Conservation (phyloP, 1,140 invertebrate species). For the Hermetia illucens region DNA sequence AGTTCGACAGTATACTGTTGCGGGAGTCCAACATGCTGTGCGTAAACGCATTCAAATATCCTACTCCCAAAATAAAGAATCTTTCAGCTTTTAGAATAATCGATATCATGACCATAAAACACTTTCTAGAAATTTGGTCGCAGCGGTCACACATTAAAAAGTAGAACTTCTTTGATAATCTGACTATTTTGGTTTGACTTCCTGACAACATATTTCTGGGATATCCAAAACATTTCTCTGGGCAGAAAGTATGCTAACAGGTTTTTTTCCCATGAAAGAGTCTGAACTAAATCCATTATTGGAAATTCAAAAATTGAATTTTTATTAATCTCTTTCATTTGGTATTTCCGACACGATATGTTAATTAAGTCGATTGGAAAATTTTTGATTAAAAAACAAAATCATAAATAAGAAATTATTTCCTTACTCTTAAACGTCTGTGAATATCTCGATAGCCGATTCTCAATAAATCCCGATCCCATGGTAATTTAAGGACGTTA, state of each 20-base stretch:
- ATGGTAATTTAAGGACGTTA: slow-evolving; percentile 47
- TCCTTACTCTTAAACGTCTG: slow-evolving; percentile 50
- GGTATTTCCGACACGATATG: too few relatives aligned
- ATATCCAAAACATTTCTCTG: slow-evolving; percentile 9
- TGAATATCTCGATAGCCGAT: slow-evolving; percentile 68
- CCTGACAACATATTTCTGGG: slow-evolving; percentile 6
- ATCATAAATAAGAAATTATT: slow-evolving; percentile 1
- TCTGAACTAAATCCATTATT: background rate
- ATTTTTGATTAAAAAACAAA: background rate
- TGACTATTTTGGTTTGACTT: background rate
- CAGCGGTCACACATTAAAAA: too few relatives aligned
- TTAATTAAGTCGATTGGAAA: background rate
- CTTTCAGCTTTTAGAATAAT: too few relatives aligned
- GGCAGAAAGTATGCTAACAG: background rate
- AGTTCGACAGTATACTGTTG: too few relatives aligned
- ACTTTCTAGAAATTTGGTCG: too few relatives aligned
- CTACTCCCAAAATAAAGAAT: too few relatives aligned
- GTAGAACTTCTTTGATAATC: too few relatives aligned
- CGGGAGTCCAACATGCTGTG: too few relatives aligned
- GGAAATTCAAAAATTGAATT: background rate
- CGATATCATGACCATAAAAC: too few relatives aligned
- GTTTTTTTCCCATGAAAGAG: background rate
- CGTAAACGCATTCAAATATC: too few relatives aligned
- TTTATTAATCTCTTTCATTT: too few relatives aligned
- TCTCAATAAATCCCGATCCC: slow-evolving; percentile 49